Evolutionary conservation across 2,113 vertebrate genomes (phyloP), one percentile per base, ranked within the genome.

Genomic region (Chloropsis hardwickii): DNA sequence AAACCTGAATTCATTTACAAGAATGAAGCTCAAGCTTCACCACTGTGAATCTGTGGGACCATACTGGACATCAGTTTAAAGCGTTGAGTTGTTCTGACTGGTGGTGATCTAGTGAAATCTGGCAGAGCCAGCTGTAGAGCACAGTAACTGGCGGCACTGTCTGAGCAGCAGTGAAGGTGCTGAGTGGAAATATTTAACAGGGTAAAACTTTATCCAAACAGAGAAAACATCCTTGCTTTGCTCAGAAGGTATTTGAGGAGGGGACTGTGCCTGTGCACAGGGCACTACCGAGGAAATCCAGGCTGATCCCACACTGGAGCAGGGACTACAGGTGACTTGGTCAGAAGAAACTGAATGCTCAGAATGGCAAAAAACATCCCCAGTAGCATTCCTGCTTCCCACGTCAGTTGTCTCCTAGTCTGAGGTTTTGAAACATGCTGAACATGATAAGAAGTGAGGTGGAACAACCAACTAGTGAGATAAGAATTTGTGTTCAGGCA

Each of bases 371-470:
- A 91, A 86, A 39, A 5, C 15, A 76, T 45, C 5, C 15, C 45
- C 40, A 9, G 9, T 14, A 37, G 29, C 12, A 42, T 28, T 69
- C 40, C 40, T 23, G 18, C n/a, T 53, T 90, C 31, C 40, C n/a
- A 65, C 0, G 0, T 35, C 5, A 1, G 23, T 61, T 48, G 12
- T 40, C 8, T 70, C 45, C 37, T 51, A 48, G 16, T 48, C 42
- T 28, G 65, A 57, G 35, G 4, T 17, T 65, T 25, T 74, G 39
- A 27, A 58, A 92, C 11, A 62, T 0, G 0, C 15, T 20, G 25
- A 90, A 81, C 2, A 0, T 31, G 40, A 64, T 16, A 42, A 35
- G 50, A 72, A 76, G 15, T 20, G 39, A 85, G 28, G 39, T 24
- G 9, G 29, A 88, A 58, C 28, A 76, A 33, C 28, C 50, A 71